These are phyloP conservation scores for Littorina saxatilis DNA, from an alignment of 1,140 invertebrate genomes.

Conservation along the genomic window DNA sequence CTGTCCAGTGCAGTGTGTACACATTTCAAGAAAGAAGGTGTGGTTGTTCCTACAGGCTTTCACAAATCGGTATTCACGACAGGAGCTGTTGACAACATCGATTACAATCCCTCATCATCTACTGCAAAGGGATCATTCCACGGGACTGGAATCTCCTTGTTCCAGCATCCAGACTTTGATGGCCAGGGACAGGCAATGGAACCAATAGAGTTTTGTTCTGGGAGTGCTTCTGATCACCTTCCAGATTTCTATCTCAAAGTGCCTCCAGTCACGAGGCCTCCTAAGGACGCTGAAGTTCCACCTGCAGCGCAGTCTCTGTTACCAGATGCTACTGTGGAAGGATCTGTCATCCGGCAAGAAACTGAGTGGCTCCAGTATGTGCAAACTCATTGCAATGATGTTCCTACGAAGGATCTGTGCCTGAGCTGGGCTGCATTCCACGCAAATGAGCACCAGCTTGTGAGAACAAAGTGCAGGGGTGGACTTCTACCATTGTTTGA, in stretches of 20 bases:
- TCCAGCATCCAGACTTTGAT: conserved; percentile 2
- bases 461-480: conserved; percentile 4
- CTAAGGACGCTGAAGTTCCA: background rate
- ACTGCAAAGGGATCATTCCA: conserved; percentile 6
- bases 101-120: conserved; percentile 15
- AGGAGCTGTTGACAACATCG: conserved; percentile 4
- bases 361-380: background rate
- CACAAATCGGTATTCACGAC: background rate
- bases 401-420: background rate
- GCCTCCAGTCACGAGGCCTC: background rate
- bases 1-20: background rate
- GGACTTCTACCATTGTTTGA: conserved; percentile 38
- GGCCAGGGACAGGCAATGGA: conserved; percentile 7
- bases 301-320: background rate
- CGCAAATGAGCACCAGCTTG: conserved; percentile 10
- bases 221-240: background rate
- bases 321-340: background rate
- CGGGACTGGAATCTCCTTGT: background rate
- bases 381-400: background rate
- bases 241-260: background rate
- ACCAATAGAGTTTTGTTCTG: background rate
- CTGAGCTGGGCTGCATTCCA: background rate
- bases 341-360: background rate
- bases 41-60: background rate
- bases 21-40: conserved; percentile 18